These are phyloP conservation scores for Chloropsis hardwickii DNA, from an alignment of 2,113 vertebrate genomes.

Conservation along the genomic window DNA sequence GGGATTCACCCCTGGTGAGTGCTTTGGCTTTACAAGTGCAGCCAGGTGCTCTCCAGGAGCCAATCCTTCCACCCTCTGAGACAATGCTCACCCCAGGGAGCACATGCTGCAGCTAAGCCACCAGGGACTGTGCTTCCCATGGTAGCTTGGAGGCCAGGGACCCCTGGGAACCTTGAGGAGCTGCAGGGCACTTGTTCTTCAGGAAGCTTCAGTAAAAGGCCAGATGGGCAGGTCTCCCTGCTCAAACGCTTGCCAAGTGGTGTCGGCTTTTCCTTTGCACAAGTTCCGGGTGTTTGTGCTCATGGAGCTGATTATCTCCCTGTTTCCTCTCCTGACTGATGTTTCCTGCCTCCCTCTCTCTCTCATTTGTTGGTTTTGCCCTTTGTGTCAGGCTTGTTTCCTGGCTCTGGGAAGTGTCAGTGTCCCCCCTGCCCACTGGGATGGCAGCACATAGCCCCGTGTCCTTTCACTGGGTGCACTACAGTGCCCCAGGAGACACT, in stretches of 20 bases:
- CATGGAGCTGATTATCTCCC: conserved; percentile 8
- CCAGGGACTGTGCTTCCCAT: accelerated
- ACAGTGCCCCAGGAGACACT: background rate
- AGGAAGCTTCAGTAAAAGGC: background rate
- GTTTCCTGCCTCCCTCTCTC: conserved; percentile 13
- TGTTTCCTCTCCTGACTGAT: background rate
- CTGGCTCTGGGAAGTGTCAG: background rate
- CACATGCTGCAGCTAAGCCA: background rate
- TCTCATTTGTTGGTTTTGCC: background rate
- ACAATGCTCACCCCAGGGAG: background rate
- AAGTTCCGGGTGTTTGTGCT: conserved; percentile 7
- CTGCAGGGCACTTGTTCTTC: background rate
- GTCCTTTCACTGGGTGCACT: background rate
- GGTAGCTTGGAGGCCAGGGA: background rate
- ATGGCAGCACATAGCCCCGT: background rate
- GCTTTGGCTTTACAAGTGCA: background rate
- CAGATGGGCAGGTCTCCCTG: background rate
- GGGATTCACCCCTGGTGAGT: background rate
- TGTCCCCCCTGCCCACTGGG: accelerated
- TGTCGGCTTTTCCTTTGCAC: background rate
- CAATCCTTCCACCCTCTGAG: background rate
- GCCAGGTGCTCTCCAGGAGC: background rate
- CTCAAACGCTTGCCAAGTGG: background rate
- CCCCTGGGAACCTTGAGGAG: background rate
- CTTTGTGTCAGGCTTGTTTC: conserved; percentile 11